Base-by-base conservation (phyloP, 2,888 invertebrate species). In the Oligia latruncula region DNA sequence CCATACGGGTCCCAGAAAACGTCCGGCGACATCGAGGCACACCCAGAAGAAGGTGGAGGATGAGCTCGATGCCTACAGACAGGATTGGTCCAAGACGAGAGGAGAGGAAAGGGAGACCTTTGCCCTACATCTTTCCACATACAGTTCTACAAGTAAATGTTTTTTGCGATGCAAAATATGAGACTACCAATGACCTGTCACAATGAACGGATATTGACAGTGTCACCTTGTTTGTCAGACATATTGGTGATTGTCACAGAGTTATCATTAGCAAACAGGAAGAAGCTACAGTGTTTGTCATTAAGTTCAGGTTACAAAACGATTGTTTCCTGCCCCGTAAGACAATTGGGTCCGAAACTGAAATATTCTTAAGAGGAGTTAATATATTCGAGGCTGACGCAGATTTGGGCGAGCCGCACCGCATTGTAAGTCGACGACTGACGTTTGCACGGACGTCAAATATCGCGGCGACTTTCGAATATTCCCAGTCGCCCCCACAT, bases 161-260 rank as follows among this genome's bases (percentile, higher is more conserved):
- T n/a, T n/a, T 15, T 43, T 17, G 15, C 8, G n/a, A 35, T 17
- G 43, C 15, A 17, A 35, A 74, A n/a, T 11, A 40, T 40, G 43
- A 46, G 17, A n/a, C n/a, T 77, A 40, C 29, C 29, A 55, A 23
- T 65, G 29, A 78, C 35, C 20, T 0, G 0, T 35, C 15, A 58
- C 71, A 78, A 78, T 80, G 58, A 13, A 40, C 80, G 78, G 78
- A 78, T 80, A 71, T 71, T 80, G 49, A 49, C 71, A 60, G 71
- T 70, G 40, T 49, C 80, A 60, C 49, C 17, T 71, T 40, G 5
- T 5, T 29, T 17, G 8, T 0, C 68, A 11, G 35, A 58, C 40
- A n/a, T 23, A 52, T 68, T n/a, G 8, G 8, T 29, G 46, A 67
- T 58, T 40, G 80, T 67, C 20, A 35, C 43, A 35, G 17, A 49